Conservation (phyloP, 2,113 vertebrate genomes). For the Grallaria varia region DNA sequence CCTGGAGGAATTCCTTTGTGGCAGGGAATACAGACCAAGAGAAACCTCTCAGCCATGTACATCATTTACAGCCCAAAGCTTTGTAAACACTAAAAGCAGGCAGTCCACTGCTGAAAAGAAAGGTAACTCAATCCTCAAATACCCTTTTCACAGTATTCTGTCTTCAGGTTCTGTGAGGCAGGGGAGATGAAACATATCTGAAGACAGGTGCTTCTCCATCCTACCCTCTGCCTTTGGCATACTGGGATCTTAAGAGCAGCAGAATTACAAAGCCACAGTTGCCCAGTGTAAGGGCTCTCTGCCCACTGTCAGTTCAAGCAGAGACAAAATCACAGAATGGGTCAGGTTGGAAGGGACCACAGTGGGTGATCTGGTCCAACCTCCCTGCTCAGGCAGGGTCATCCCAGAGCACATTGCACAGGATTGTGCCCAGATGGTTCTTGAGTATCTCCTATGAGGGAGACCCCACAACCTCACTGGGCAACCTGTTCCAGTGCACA, state of each 20-base stretch:
- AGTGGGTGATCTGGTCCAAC: background rate
- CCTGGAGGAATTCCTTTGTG: background rate
- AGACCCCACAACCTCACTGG: background rate
- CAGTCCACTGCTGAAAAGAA: background rate
- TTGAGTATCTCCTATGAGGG: background rate
- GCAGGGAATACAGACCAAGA: background rate
- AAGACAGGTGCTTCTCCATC: background rate
- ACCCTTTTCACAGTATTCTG: background rate
- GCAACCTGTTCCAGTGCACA: background rate
- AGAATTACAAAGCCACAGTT: fast-evolving
- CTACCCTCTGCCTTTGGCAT: background rate
- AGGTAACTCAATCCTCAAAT: background rate
- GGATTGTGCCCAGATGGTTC: no score
- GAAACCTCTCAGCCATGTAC: background rate
- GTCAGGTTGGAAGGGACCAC: background rate
- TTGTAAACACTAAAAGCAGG: background rate
- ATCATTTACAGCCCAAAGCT: background rate
- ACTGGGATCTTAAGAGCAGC: background rate
- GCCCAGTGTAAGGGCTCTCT: background rate
- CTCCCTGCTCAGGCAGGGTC: background rate
- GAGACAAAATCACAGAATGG: background rate
- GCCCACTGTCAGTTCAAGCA: background rate
- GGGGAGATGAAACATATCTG: background rate
- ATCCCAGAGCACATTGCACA: background rate
- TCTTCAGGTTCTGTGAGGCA: background rate